A percentile compares a stretch with the other conserved stretches of the same genome.
Conservation (phyloP, 2,797 vertebrate species). For the Diceros bicornis region DNA sequence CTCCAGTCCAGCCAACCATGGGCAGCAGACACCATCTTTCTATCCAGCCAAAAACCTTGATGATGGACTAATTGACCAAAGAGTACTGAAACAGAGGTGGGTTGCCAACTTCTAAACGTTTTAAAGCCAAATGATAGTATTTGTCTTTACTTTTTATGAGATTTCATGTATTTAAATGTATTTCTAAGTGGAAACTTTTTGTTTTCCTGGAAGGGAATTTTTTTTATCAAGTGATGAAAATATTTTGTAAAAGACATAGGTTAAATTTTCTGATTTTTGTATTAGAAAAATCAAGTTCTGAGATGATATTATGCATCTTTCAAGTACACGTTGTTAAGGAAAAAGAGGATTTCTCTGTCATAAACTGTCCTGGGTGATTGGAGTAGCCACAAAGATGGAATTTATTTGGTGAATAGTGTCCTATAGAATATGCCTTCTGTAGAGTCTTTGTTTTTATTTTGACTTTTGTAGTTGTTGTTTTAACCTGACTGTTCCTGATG, state of each 20-base stretch:
- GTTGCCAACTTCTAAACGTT: constrained; percentile 2
- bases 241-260: not conserved
- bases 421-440: not conserved
- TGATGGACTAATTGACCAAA: constrained; percentile 83
- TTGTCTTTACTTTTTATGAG: not conserved
- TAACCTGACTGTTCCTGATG: not conserved
- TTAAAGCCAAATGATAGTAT: not conserved
- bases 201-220: not conserved
- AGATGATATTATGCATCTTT: constrained; percentile 7
- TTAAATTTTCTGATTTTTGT: not conserved
- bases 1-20: not conserved
- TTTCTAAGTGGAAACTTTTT: constrained; percentile 24
- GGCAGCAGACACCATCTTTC: constrained; percentile 46
- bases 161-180: not conserved
- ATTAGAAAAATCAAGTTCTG: constrained; percentile 3
- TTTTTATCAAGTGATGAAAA: not conserved
- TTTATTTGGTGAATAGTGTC: not conserved
- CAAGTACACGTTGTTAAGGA: not conserved
- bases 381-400: not conserved
- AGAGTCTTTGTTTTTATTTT: not conserved
- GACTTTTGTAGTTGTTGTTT: constrained; percentile 16
- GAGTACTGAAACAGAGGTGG: constrained; percentile 89
- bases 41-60: constrained; percentile 57
- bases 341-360: not conserved
- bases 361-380: not conserved